phyloP scores from a whole-genome alignment of 2,797 vertebrate species.

The Gymnoscopelus braueri region DNA sequence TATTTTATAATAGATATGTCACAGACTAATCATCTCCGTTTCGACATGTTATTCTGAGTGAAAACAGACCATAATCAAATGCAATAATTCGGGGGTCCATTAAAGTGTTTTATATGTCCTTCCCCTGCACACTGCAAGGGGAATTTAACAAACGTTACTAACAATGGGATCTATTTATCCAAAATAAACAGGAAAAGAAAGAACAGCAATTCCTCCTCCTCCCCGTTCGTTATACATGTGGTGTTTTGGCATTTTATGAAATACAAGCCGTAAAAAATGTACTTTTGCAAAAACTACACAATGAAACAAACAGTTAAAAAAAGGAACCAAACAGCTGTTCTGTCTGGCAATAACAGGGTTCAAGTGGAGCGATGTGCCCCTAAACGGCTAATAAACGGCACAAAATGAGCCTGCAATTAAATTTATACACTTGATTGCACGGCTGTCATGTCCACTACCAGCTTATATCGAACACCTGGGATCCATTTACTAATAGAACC shows the following conservation, averaged over 20 bases:
- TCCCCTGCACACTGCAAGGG: not conserved
- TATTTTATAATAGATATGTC: not conserved
- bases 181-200: conserved; percentile 25
- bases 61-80: conserved; percentile 4
- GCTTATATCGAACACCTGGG: conserved; percentile 88
- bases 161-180: not conserved
- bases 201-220: conserved; percentile 28
- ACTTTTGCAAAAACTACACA: conserved; percentile 70
- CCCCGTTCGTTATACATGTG: conserved; percentile 4
- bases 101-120: conserved; percentile 12
- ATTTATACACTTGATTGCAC: conserved; percentile 90
- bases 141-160: conserved; percentile 1
- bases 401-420: conserved; percentile 89
- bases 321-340: conserved; percentile 84
- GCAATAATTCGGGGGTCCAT: not conserved
- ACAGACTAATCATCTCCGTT: not conserved
- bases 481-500: conserved; percentile 87
- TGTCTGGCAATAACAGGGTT: conserved; percentile 85
- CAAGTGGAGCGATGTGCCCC: conserved; percentile 86
- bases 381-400: conserved; percentile 87
- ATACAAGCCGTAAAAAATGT: conserved; percentile 43
- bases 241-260: conserved; percentile 65
- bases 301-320: conserved; percentile 79
- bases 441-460: conserved; percentile 88
- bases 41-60: not conserved